phyloP scores from a whole-genome alignment of 35 echinoderm and acorn worm species.

The Patiria miniata region DNA sequence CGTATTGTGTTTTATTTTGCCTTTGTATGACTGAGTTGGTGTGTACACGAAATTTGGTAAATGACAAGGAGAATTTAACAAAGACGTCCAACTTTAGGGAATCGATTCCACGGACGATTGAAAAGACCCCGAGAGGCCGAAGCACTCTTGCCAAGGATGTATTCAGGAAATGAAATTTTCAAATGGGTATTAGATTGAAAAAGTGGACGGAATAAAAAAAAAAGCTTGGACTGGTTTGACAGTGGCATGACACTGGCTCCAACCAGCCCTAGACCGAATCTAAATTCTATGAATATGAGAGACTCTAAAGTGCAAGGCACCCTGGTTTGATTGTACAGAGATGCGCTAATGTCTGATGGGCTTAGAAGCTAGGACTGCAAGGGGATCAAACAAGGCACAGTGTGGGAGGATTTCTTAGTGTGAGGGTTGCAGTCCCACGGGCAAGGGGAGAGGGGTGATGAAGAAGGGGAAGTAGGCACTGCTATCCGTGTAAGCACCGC shows the following conservation, averaged over 20 bases:
- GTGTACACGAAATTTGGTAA: background rate
- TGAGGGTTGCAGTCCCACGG: background rate
- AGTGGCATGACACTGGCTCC: background rate
- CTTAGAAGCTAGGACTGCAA: background rate
- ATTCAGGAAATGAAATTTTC: conserved; percentile 21
- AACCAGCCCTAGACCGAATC: background rate
- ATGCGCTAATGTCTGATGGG: background rate
- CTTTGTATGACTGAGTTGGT: background rate
- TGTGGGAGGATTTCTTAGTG: conserved; percentile 18
- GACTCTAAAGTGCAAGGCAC: conserved; percentile 10
- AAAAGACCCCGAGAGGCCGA: background rate
- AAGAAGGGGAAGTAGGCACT: background rate
- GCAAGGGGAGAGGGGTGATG: background rate
- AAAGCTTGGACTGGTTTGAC: background rate
- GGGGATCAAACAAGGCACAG: background rate
- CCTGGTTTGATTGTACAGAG: background rate
- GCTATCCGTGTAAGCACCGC: background rate
- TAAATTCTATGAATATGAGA: conserved; percentile 21
- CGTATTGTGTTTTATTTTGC: background rate
- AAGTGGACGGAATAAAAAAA: background rate
- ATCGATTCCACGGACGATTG: background rate
- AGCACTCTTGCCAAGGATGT: background rate
- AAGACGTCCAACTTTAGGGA: background rate
- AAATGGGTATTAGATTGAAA: conserved; percentile 3
- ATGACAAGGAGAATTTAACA: background rate